Evolutionary conservation across 1,140 invertebrate genomes (phyloP), one percentile per base, ranked within the genome.

Genomic region (Drosophila biarmipes): DNA sequence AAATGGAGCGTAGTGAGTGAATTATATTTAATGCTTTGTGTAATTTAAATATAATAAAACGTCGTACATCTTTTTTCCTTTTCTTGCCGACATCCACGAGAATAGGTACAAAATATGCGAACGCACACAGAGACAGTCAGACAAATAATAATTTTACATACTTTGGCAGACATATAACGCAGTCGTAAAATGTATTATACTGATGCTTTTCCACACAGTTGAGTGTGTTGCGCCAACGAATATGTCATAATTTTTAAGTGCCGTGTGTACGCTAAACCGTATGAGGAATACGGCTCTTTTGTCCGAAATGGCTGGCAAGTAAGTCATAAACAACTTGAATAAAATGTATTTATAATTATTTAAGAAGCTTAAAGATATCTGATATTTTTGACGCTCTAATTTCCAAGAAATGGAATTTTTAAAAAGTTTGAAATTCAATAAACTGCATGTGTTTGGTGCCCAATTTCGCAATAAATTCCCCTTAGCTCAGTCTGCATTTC

Each of bases 11-110:
- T 87, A 79, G 78, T 82, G 63, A 87, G 84, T 87, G 84, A 87
- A 87, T 87, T 87, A 87, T 87, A 89, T 87, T 87, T 87, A 87
- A 87, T 87, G 84, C 84, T 80, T 87, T 89, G 84, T 89, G 84
- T 87, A 87, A 89, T 87, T 87, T 87, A 87, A 87, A 87, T 87
- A 89, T 89, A 82, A 89, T 84, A 89, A 82, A 87, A 57, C 24
- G 63, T 71, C 78, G 81, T 63, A 74, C 54, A 59, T 74, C 62
- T 68, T 73, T 37, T 55, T n/a, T 29, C 31, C 24, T 29, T 14
- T 14, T n/a, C 29, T 10, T 7, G 8, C 34, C 19, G 51, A 40
- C 61, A 57, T 42, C 34, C 54, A 49, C 42, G 45, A 48, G 38
- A n/a, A n/a, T 37, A 63, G 27, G 57, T 31, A 73, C 37, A 73